These are phyloP conservation scores for Forpus xanthops DNA, from an alignment of 2,797 vertebrate species.

Conservation along the genomic window DNA sequence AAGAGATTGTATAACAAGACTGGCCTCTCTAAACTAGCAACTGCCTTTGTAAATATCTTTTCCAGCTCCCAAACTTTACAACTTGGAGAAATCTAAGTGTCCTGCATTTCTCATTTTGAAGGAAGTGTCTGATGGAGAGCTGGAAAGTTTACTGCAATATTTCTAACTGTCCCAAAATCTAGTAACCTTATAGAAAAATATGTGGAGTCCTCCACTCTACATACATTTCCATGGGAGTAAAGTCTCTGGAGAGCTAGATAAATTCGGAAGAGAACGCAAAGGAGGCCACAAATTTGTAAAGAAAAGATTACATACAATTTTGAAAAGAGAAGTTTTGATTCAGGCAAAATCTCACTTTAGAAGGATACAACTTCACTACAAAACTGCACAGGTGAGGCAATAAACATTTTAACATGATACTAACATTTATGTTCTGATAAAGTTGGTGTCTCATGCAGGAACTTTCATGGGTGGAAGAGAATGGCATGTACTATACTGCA, in stretches of 20 bases:
- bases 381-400: neutral
- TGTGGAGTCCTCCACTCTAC: neutral
- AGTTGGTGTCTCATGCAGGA: neutral
- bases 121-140: neutral
- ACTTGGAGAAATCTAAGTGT: neutral
- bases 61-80: neutral
- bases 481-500: fast-evolving
- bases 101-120: neutral
- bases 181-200: neutral
- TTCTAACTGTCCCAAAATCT: neutral
- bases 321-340: neutral
- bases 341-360: neutral
- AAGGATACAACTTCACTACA: neutral
- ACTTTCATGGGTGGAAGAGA: neutral
- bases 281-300: neutral
- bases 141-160: neutral
- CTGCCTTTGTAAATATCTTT: neutral
- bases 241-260: neutral
- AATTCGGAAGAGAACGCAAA: neutral
- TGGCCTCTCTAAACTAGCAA: neutral
- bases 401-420: neutral
- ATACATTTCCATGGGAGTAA: neutral
- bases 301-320: neutral
- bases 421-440: neutral
- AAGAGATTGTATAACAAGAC: neutral